Base-by-base conservation (phyloP, 2,113 vertebrate genomes). In the Atherinomorus stipes region DNA sequence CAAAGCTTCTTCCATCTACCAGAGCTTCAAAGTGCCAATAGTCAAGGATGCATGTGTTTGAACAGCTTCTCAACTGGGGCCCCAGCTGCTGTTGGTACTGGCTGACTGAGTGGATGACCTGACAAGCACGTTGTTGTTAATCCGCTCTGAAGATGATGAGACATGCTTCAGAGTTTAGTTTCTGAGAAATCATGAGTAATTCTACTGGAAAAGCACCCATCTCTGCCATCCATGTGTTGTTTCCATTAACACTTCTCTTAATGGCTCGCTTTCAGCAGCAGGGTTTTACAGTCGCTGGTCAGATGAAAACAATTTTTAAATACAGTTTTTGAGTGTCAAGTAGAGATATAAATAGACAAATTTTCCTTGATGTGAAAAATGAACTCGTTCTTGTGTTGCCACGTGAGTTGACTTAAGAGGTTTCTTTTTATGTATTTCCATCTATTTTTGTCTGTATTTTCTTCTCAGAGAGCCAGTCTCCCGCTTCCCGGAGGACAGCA, bases 401-500 rank as follows among this genome's bases (percentile, higher is more conserved):
- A 45, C 3, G 1, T 66, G 53, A 47, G 21, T 57, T 13, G 4
- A n/a, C 45, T 63, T 21, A 47, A 54, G 28, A 37, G 1, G 10
- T 5, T 34, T 25, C 2, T 13, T 23, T 64, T 13, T 56, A 26
- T 21, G 12, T 15, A 2, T 23, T 37, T 44, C 4, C 15, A 3
- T 40, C 59, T 8, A 2, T 7, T 54, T 16, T 64, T 1, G 3
- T 58, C 37, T 23, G 22, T 40, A n/a, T 60, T 37, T 40, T 18
- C 26, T 19, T 69, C 40, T 42, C 76, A 98, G 98, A 76, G 88
- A 89, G 57, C 95, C 95, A 0, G 96, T 99, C 64, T 97, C 98
- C 0, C 83, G 90, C 65, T 97, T 99, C 90, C 87, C 94, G 0
- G 90, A 93, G 71, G 96, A 98, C 93, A 97, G 96, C 83, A 93